These are phyloP conservation scores for Columba livia DNA, from an alignment of 2,113 vertebrate species.

Conservation along the genomic window DNA sequence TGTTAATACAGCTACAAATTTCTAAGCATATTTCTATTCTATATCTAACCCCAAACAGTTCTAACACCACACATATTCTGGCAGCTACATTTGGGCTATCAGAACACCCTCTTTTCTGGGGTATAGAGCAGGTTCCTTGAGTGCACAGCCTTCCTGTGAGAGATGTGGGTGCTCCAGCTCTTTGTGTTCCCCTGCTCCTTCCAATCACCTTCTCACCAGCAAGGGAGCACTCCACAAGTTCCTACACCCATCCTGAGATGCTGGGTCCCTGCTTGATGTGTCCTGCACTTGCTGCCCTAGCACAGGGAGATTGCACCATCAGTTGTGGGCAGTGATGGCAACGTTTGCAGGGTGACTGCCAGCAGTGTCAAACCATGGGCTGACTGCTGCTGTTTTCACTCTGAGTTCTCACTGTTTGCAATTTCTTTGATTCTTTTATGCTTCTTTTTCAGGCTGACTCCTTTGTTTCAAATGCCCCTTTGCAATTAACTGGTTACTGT, in stretches of 20 bases:
- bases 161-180: not conserved
- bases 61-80: not conserved
- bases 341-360: too few species aligned
- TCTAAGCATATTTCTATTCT: not conserved
- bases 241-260: rapidly evolving
- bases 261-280: not conserved
- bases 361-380: not conserved
- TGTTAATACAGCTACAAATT: not conserved
- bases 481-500: not conserved
- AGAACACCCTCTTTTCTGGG: rapidly evolving
- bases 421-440: not conserved
- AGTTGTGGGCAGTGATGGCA: not conserved
- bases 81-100: not conserved
- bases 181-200: not conserved
- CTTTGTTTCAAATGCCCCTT: not conserved
- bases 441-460: rapidly evolving
- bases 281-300: rapidly evolving
- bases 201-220: too few species aligned
- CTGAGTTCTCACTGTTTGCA: not conserved
- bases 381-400: not conserved
- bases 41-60: not conserved
- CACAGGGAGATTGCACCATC: not conserved
- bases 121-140: not conserved
- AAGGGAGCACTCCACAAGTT: not conserved
- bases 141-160: not conserved